These are phyloP conservation scores for Thereva nobilitata DNA, from an alignment of 2,888 invertebrate species.

Conservation along the genomic window DNA sequence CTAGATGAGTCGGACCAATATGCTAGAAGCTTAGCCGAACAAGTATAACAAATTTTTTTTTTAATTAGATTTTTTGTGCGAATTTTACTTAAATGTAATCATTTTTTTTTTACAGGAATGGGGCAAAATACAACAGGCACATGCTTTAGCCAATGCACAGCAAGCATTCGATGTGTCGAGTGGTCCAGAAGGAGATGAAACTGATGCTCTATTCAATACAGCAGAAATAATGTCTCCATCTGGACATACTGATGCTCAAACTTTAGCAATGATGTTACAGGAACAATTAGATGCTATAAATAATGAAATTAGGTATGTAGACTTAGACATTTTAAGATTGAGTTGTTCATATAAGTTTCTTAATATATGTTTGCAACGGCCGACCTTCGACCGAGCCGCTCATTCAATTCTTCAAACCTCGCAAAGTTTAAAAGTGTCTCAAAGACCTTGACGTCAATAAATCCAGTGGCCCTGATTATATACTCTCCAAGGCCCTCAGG, in stretches of 20 bases:
- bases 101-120: conserved; percentile 67
- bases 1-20: conserved; percentile 67
- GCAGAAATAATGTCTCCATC: conserved; percentile 73
- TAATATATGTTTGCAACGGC: too few relatives aligned
- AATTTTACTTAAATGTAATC: neutral
- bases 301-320: conserved; percentile 83
- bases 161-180: conserved; percentile 90
- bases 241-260: conserved; percentile 91
- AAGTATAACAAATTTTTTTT: conserved; percentile 45
- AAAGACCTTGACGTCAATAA: too few relatives aligned
- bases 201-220: conserved; percentile 75
- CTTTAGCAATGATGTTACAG: conserved; percentile 97
- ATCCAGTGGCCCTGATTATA: too few relatives aligned
- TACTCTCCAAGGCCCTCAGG: too few relatives aligned
- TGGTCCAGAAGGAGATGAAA: conserved; percentile 81
- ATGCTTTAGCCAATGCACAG: conserved; percentile 88
- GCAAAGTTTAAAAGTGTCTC: too few relatives aligned
- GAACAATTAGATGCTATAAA: conserved; percentile 99
- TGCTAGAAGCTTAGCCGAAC: conserved; percentile 63
- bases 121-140: conserved; percentile 93
- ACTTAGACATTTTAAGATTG: too few relatives aligned
- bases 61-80: neutral
- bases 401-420: too few relatives aligned
- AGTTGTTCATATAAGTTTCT: too few relatives aligned
- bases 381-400: too few relatives aligned